phyloP scores from a whole-genome alignment of 2,113 vertebrate genomes.

The Chionodraco myersi region DNA sequence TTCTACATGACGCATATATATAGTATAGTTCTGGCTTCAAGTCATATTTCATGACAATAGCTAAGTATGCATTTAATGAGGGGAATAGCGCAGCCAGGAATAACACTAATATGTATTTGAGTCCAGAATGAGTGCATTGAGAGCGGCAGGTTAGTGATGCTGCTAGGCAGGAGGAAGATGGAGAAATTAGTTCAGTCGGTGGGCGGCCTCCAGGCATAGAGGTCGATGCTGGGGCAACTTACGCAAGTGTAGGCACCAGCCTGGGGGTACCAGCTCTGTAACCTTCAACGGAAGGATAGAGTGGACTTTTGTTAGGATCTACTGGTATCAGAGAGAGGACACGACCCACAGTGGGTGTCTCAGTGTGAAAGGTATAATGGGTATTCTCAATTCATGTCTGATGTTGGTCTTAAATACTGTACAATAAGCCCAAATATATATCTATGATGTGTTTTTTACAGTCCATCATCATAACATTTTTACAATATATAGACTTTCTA shows the following conservation, averaged over 20 bases:
- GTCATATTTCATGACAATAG: constrained; percentile 60
- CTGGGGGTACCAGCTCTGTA: constrained; percentile 45
- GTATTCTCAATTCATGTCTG: constrained; percentile 6
- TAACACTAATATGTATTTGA: constrained; percentile 45
- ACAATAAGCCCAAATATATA: constrained; percentile 21
- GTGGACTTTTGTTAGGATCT: constrained; percentile 55
- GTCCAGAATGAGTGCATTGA: constrained; percentile 26
- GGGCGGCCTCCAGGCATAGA: constrained; percentile 54
- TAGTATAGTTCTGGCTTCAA: constrained; percentile 46
- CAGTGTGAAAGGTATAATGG: constrained; percentile 11
- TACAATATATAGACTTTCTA: no score
- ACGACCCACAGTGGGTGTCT: constrained; percentile 28
- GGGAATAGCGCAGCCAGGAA: constrained; percentile 16
- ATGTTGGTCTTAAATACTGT: constrained; percentile 9
- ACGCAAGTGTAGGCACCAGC: constrained; percentile 30
- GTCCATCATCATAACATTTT: constrained; percentile 20
- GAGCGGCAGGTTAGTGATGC: constrained; percentile 42
- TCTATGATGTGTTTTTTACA: constrained; percentile 6
- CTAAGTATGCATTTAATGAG: constrained; percentile 63
- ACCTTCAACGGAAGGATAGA: constrained; percentile 44
- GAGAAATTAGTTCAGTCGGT: constrained; percentile 65
- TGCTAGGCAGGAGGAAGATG: constrained; percentile 48
- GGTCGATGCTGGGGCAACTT: constrained; percentile 50
- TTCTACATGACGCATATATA: constrained; percentile 58
- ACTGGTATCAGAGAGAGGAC: constrained; percentile 35